Evolutionary conservation across 2,797 vertebrate genomes (phyloP).

Genomic region (Argyrosomus regius): DNA sequence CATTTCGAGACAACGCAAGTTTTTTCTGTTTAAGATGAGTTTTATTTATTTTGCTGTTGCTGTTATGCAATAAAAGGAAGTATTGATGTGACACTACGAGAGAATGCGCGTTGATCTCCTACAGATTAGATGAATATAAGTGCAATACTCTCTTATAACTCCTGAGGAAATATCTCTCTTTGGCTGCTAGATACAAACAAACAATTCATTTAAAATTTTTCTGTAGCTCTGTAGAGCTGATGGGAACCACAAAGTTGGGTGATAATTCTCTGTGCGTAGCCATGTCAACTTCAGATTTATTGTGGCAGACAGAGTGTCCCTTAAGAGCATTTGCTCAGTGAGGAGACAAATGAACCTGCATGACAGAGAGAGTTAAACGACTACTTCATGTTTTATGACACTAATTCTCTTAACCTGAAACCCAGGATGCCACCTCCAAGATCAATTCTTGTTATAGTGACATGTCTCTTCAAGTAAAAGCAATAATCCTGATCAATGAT

Average conservation of each 20-base stretch:
- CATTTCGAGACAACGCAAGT: too few species aligned
- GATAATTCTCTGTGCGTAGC: not conserved
- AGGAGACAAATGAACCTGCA: conserved; percentile 4
- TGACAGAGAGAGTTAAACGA: conserved; percentile 4
- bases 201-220: too few species aligned
- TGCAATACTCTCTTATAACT: not conserved
- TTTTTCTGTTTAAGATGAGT: too few species aligned
- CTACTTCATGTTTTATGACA: conserved; percentile 23
- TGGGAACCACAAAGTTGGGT: not conserved
- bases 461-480: conserved; percentile 6
- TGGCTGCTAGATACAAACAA: not conserved
- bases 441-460: conserved; percentile 34
- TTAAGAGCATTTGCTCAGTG: not conserved
- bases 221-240: not conserved
- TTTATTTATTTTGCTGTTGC: too few species aligned
- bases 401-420: conserved; percentile 1
- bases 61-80: too few species aligned
- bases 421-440: not conserved
- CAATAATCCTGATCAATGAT: conserved; percentile 28
- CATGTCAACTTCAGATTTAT: conserved; percentile 7
- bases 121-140: too few species aligned
- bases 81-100: too few species aligned
- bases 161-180: not conserved
- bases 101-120: too few species aligned
- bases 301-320: not conserved